Evolutionary conservation across 2,888 invertebrate genomes (phyloP).

Genomic region (Caenorhabditis sulstoni): DNA sequence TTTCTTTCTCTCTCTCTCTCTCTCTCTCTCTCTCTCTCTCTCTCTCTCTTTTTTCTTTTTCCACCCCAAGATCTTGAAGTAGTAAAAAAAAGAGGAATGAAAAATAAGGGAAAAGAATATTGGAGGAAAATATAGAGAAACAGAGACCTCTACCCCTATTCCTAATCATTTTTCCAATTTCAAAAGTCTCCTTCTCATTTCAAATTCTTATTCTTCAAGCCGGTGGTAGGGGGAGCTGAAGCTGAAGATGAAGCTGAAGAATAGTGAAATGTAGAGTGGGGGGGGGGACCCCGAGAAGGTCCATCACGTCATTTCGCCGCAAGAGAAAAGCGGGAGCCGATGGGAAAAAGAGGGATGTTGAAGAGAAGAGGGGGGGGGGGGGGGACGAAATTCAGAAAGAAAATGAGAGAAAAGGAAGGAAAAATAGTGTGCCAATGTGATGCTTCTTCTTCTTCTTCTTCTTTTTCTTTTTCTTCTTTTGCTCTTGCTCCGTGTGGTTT

Average conservation of each 20-base stretch:
- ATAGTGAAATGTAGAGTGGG: no score
- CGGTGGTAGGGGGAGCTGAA: no score
- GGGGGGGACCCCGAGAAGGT: no score
- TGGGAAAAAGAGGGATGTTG: neutral
- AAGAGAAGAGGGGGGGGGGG: conserved; percentile 11
- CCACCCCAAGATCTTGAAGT: no score
- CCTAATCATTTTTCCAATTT: conserved; percentile 3
- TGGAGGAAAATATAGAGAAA: no score
- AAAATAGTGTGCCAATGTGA: conserved; percentile 54
- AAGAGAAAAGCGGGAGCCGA: conserved; percentile 26
- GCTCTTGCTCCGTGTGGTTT: conserved; percentile 44
- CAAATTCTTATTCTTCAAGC: conserved; percentile 21
- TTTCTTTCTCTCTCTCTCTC: conserved; percentile 14
- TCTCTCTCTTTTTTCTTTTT: no score
- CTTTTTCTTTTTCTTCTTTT: conserved; percentile 28
- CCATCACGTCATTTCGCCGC: conserved; percentile 51
- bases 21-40: conserved; percentile 6
- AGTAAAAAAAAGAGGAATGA: no score
- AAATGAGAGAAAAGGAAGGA: conserved; percentile 59
- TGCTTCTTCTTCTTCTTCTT: conserved; percentile 35
- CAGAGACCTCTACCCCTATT: no score
- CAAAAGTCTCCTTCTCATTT: conserved; percentile 28
- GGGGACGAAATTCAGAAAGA: conserved; percentile 48
- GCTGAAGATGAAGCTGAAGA: conserved; percentile 35
- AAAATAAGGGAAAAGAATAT: no score